Conservation (phyloP, 1,140 invertebrate species). For the Harlomillsia oculata region DNA sequence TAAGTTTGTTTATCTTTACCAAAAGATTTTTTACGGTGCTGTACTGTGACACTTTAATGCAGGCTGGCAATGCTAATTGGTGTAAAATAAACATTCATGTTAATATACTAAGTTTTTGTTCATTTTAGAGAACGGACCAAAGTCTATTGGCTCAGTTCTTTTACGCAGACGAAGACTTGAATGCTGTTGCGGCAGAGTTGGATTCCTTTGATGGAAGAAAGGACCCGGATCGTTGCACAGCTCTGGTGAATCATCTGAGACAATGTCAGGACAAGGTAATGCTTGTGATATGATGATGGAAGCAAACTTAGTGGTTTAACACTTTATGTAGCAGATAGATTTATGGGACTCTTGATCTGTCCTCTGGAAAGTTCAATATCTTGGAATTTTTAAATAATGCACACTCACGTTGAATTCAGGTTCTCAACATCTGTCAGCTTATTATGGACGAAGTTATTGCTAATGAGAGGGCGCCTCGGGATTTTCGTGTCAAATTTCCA, state of each 20-base stretch:
- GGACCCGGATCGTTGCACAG: slow-evolving; percentile 90
- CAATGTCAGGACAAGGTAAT: slow-evolving; percentile 67
- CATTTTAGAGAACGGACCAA: slow-evolving; percentile 72
- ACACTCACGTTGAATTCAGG: too few species aligned
- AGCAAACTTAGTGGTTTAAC: too few species aligned
- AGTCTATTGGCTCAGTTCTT: slow-evolving; percentile 93
- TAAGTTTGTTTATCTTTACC: too few species aligned
- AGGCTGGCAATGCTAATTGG: not conserved
- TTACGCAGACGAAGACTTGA: slow-evolving; percentile 93
- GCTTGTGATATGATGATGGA: too few species aligned
- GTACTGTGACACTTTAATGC: not conserved
- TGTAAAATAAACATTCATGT: not conserved
- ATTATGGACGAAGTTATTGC: slow-evolving; percentile 93
- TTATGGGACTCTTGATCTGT: too few species aligned
- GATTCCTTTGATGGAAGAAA: slow-evolving; percentile 97
- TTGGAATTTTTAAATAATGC: too few species aligned
- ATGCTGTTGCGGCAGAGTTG: slow-evolving; percentile 83
- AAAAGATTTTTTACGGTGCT: too few species aligned
- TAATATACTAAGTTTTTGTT: not conserved
- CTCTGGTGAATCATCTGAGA: slow-evolving; percentile 83
- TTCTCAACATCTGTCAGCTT: slow-evolving; percentile 81
- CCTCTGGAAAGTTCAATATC: too few species aligned
- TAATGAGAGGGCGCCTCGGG: slow-evolving; percentile 75
- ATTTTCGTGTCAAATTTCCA: slow-evolving; percentile 97
- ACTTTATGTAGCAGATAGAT: too few species aligned